These are phyloP conservation scores for Notolabrus celidotus DNA, from an alignment of 2,797 vertebrate genomes.

Conservation along the genomic window DNA sequence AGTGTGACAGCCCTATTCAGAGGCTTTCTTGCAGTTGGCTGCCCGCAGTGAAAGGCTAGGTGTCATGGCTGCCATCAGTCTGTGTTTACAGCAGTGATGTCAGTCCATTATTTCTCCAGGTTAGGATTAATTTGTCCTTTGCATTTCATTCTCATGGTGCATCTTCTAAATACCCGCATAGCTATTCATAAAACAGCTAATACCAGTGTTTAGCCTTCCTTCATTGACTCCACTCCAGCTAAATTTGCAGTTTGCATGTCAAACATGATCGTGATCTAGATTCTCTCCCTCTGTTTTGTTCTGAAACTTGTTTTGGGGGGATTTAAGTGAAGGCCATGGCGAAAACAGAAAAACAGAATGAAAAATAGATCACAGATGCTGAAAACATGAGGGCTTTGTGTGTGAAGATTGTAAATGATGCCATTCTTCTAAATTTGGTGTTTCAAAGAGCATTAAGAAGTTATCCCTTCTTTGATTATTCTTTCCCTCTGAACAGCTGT, in stretches of 20 bases:
- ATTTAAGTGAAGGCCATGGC: constrained; percentile 9
- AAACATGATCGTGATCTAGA: constrained; percentile 16
- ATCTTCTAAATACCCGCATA: no score
- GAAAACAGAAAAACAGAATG: constrained; percentile 28
- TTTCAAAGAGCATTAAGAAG: constrained; percentile 70
- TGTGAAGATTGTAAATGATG: constrained; percentile 43
- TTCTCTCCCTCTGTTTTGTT: not conserved
- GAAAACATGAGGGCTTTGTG: constrained; percentile 23
- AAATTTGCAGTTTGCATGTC: constrained; percentile 5
- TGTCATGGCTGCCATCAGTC: not conserved
- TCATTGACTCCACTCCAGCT: not conserved
- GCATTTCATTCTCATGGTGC: not conserved
- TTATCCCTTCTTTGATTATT: constrained; percentile 55
- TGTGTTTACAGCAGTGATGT: not conserved
- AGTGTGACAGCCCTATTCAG: no score
- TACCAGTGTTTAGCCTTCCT: not conserved
- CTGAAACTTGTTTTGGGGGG: constrained; percentile 16
- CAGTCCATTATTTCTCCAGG: not conserved
- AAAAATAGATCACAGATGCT: constrained; percentile 58
- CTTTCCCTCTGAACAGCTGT: constrained; percentile 52
- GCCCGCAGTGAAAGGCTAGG: not conserved
- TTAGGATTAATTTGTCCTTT: not conserved
- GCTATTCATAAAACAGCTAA: not conserved
- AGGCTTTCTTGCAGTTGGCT: no score
- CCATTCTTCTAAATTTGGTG: constrained; percentile 56